Conservation (phyloP, 2,888 invertebrate species). For the Hydraecia micacea region DNA sequence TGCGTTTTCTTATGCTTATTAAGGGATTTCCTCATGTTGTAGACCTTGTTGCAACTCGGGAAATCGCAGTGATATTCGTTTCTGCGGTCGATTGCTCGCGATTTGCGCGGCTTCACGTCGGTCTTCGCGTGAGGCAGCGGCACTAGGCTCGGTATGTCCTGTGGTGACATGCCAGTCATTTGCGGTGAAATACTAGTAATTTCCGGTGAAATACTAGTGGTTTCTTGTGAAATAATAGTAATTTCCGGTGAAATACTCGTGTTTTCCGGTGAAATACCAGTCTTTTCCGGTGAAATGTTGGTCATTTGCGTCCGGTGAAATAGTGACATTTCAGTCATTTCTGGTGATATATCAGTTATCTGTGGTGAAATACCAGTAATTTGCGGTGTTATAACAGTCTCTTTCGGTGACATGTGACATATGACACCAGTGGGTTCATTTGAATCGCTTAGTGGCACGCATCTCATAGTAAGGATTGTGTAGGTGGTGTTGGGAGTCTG, state of each 20-base stretch:
- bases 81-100: not conserved
- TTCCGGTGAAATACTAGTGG: not conserved
- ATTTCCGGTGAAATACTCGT: not conserved
- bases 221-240: not conserved
- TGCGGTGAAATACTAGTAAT: not conserved
- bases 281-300: not conserved
- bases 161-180: not conserved
- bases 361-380: not conserved
- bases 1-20: not conserved
- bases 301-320: not conserved
- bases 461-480: not conserved
- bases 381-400: not conserved
- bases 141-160: not conserved
- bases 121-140: not conserved
- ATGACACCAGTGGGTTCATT: not conserved
- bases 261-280: too few relatives aligned
- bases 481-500: not conserved
- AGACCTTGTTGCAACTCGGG: slow-evolving; percentile 15
- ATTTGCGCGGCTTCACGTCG: not conserved
- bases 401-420: not conserved
- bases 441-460: not conserved
- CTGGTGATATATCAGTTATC: not conserved
- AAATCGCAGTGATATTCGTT: slow-evolving; percentile 5
- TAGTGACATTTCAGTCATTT: not conserved
- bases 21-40: not conserved